Evolutionary conservation across 2,797 vertebrate species (phyloP).

Genomic region (Syngnathus rostellatus): DNA sequence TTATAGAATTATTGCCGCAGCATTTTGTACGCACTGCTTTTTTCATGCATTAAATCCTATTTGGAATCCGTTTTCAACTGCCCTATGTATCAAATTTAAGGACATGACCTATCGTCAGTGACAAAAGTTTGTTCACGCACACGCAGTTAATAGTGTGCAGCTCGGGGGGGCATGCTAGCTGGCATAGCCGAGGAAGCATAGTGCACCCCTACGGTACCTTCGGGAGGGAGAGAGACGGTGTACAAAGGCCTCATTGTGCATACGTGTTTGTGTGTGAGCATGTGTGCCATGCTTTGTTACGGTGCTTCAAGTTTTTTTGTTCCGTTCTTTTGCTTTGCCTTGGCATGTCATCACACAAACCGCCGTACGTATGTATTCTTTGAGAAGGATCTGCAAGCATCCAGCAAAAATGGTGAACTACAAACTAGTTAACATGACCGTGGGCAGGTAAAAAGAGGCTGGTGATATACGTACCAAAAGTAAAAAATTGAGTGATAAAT

Average conservation of each 20-base stretch:
- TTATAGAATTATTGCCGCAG: not conserved
- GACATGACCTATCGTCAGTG: not conserved
- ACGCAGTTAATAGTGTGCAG: slow-evolving; percentile 35
- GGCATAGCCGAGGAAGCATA: slow-evolving; percentile 62
- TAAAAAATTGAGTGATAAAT: not conserved
- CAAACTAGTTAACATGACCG: not conserved
- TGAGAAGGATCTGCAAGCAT: not conserved
- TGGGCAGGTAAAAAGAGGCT: not conserved
- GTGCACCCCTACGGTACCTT: slow-evolving; percentile 53
- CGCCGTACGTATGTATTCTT: not conserved
- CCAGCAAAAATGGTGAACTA: not conserved
- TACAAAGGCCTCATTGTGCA: slow-evolving; percentile 69
- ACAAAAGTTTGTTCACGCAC: slow-evolving; percentile 2
- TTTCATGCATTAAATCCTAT: not conserved
- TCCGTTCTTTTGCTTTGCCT: not conserved
- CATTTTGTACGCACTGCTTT: not conserved
- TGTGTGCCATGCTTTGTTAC: slow-evolving; percentile 22
- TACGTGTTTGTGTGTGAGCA: slow-evolving; percentile 27
- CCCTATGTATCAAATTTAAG: not conserved
- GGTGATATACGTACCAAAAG: not conserved
- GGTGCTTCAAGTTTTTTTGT: slow-evolving; percentile 5
- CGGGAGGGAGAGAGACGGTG: slow-evolving; percentile 38
- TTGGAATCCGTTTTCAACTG: not conserved
- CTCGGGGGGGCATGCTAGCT: slow-evolving; percentile 55
- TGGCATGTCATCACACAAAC: not conserved